Evolutionary conservation across 2,113 vertebrate genomes (phyloP).

Genomic region (Zootoca vivipara): DNA sequence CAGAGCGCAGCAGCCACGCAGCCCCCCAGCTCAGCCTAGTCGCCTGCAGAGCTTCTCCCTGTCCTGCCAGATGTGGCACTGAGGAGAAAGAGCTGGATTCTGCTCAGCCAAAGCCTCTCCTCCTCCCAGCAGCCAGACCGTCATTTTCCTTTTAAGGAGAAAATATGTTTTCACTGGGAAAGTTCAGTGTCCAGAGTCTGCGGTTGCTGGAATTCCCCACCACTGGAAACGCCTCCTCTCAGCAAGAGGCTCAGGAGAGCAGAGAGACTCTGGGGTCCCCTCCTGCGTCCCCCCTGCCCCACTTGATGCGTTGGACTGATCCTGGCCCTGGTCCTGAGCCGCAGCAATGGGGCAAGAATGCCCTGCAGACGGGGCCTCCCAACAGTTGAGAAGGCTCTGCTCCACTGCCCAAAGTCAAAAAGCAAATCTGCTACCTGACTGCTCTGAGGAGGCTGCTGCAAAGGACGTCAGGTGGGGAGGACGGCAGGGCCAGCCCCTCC

Average conservation of each 20-base stretch:
- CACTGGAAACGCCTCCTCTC: slow-evolving; percentile 10
- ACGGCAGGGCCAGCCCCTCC: no score
- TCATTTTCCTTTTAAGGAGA: slow-evolving; percentile 78
- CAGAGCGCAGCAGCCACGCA: not conserved
- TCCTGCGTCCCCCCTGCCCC: not conserved
- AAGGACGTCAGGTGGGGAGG: not conserved
- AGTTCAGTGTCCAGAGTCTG: slow-evolving; percentile 56
- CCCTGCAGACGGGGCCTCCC: not conserved
- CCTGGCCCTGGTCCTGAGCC: not conserved
- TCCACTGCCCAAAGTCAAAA: not conserved
- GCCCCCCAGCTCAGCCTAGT: not conserved
- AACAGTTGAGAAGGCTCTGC: not conserved
- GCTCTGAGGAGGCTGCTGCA: not conserved
- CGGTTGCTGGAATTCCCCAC: slow-evolving; percentile 16
- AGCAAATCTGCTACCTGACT: no score
- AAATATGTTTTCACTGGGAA: slow-evolving; percentile 78
- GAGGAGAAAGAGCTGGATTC: slow-evolving; percentile 59
- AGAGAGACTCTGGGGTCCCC: not conserved
- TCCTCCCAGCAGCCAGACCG: slow-evolving; percentile 59
- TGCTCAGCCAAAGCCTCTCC: slow-evolving; percentile 54
- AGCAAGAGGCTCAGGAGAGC: not conserved
- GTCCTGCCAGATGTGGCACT: slow-evolving; percentile 17
- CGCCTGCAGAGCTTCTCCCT: slow-evolving; percentile 20
- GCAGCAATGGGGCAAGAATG: not conserved
- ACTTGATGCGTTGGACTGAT: accelerated